Base-by-base conservation (phyloP, 2,888 invertebrate genomes). In the Rhogogaster chlorosoma region DNA sequence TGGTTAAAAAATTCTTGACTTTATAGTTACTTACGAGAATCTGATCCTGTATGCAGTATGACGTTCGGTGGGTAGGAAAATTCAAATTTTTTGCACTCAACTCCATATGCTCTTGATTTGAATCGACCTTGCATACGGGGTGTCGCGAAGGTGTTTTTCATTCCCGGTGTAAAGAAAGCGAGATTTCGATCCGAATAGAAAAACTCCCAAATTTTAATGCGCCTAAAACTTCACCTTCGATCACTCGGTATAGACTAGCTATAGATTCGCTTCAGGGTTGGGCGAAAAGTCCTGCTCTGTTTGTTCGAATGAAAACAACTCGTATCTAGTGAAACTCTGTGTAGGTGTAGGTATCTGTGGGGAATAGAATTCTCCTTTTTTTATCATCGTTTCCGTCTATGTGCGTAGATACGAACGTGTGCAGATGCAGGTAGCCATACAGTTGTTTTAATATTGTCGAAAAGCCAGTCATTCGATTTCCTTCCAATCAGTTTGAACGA, bases 281-380 rank as follows among this genome's bases (percentile, higher is more conserved):
- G 29, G 12, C 29, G 32, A 32, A 18, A 67, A 67, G 32, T 67
- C 12, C 26, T 73, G n/a, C 10, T 73, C 42, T 73, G 42, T 73
- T 73, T 73, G 71, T 42, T 42, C 71, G 71, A 73, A 73, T 73
- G 42, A 73, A 73, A 73, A 38, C 12, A 73, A 73, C 71, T 73
- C 38, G 71, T 22, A 73, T 73, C 42, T 42, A 73, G 71, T 10
- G 10, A 42, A 73, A 73, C 15, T 42, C 38, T 29, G 15, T 32
- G 67, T 67, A 29, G 67, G 32, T 67, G 26, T 18, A 10, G 4
- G 22, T 15, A 67, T 67, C 71, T 22, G 38, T 73, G 42, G 38
- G 71, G 42, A 73, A 73, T 73, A 42, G 42, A 73, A 73, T 73
- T 73, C 42, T 73, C 2, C n/a, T 10, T 42, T 73, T 70, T 38